A percentile compares a stretch with the other conserved stretches of the same genome.
Evolutionary conservation across 2,888 invertebrate species (phyloP).

Genomic region (Tryphoninae sp.): DNA sequence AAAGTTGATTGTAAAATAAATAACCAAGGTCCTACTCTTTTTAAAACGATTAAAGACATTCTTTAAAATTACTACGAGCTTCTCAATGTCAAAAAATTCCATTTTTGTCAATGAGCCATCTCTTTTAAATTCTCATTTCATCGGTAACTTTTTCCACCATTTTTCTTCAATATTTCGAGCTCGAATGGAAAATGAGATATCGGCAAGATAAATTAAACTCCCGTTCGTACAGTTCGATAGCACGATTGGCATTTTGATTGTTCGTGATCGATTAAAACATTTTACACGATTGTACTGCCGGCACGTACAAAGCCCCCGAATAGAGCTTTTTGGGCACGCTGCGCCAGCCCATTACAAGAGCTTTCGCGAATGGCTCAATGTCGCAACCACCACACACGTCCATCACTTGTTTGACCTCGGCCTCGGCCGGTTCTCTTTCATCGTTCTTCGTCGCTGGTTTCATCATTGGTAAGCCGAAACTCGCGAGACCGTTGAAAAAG

Average conservation of each 20-base stretch:
- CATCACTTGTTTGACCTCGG: constrained; percentile 91
- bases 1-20: no score
- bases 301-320: constrained; percentile 87
- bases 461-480: constrained; percentile 86
- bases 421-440: constrained; percentile 91
- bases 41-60: no score
- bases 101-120: background rate
- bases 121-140: background rate
- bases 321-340: constrained; percentile 87
- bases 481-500: constrained; percentile 86
- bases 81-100: background rate
- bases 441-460: constrained; percentile 83
- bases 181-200: background rate
- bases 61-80: background rate
- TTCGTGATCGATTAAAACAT: constrained; percentile 82
- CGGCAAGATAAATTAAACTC: background rate
- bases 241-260: constrained; percentile 25
- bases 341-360: constrained; percentile 90
- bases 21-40: no score
- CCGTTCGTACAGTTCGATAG: constrained; percentile 13
- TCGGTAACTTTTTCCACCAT: background rate
- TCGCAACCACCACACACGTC: constrained; percentile 89
- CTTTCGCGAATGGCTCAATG: constrained; percentile 90
- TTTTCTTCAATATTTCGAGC: constrained; percentile 9
- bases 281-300: constrained; percentile 86